Base-by-base conservation (phyloP, 2,888 invertebrate genomes). In the Automeris io region DNA sequence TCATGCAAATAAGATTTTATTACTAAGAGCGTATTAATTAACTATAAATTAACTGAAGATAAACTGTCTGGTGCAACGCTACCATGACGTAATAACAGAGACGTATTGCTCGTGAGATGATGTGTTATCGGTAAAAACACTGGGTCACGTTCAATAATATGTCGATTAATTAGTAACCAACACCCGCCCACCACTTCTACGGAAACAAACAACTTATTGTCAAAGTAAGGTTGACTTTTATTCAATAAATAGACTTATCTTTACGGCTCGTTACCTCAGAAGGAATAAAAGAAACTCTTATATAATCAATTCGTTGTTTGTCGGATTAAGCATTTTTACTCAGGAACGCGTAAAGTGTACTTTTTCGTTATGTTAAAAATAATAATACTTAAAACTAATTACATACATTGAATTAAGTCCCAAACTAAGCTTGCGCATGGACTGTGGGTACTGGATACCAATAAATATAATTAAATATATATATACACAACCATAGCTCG, bases 91-190 rank as follows among this genome's bases (percentile, higher is more conserved):
- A 40, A 41, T 33, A 33, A 16, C n/a, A 6, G 16, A 34, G 7
- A 19, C 22, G 25, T 40, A 31, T 26, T 26, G 36, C 25, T 42
- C 39, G 43, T 40, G 45, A 43, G 47, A 46, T 39, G 44, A 40
- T 43, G 48, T 45, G 44, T 46, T 49, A 49, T 49, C 44, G 29
- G 31, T 8, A 13, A 34, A 34, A 42, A 35, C 39, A 35, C 13
- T 37, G 35, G 44, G 47, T 43, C 49, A 47, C 44, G 47, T 49
- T 42, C 41, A 19, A 19, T 32, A 19, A 19, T 32, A 24, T 8
- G 13, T 16, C 3, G 3, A 13, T 4, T 8, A 3, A 13, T 16
- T 16, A 8, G 16, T 16, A 19, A 19, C 6, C n/a, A n/a, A n/a
- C n/a, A n/a, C n/a, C n/a, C n/a, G n/a, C n/a, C n/a, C n/a, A n/a